Percentiles rank a stretch among this genome's conserved stretches.
Evolutionary conservation across 2,113 vertebrate genomes (phyloP).

Genomic region (Sterrhoptilus dennistouni): DNA sequence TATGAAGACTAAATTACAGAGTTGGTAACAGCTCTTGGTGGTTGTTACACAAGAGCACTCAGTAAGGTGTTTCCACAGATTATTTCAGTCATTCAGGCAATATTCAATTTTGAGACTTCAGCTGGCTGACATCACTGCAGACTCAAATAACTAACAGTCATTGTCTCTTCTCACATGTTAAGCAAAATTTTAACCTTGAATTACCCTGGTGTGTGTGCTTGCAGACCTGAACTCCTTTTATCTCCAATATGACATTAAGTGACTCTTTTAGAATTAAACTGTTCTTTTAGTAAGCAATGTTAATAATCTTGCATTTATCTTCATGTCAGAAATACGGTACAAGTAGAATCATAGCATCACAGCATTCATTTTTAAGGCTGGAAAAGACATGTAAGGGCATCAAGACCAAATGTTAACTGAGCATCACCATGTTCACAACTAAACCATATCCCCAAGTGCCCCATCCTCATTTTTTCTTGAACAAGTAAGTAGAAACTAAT

Average conservation of each 20-base stretch:
- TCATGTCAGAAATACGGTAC: background rate
- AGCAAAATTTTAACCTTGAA: background rate
- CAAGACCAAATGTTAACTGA: background rate
- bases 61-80: background rate
- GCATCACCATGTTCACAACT: background rate
- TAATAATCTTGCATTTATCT: background rate
- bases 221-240: background rate
- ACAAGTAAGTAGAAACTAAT: background rate
- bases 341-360: background rate
- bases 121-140: background rate
- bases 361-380: background rate
- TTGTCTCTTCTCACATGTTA: background rate
- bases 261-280: background rate
- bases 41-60: background rate
- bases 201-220: background rate
- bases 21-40: background rate
- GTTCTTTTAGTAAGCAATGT: background rate
- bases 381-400: background rate
- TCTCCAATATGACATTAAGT: background rate
- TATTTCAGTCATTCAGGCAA: background rate
- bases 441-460: background rate
- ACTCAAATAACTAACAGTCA: background rate
- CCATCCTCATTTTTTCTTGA: background rate
- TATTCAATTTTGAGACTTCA: background rate
- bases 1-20: background rate